phyloP scores from a whole-genome alignment of 2,888 invertebrate species.

The Pimpla rufipes region DNA sequence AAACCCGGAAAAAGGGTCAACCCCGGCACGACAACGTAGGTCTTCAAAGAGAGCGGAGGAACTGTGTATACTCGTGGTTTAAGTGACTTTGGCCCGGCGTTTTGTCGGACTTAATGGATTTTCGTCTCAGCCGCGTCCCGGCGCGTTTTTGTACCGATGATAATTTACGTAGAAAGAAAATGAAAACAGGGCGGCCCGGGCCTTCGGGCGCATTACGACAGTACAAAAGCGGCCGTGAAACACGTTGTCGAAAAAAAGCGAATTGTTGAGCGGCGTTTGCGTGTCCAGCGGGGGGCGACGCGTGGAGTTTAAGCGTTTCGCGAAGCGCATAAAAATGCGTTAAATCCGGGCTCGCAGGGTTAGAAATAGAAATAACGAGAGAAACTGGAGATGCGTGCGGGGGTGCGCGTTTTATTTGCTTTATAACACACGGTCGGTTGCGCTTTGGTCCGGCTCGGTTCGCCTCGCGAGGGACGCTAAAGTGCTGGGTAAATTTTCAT shows the following conservation, averaged over 20 bases:
- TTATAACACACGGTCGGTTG: conserved; percentile 1
- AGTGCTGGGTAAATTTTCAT: conserved; percentile 54
- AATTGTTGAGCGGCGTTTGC: too few species aligned
- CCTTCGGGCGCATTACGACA: too few species aligned
- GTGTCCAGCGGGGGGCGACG: background rate
- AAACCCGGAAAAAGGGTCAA: too few species aligned
- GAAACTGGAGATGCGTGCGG: background rate
- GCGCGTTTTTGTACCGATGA: background rate
- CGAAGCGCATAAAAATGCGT: conserved; percentile 22
- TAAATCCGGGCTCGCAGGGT: conserved; percentile 18
- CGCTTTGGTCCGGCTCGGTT: background rate
- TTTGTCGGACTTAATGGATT: background rate
- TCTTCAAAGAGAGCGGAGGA: too few species aligned
- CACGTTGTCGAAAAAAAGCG: too few species aligned
- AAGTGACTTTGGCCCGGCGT: too few species aligned
- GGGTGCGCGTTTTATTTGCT: background rate
- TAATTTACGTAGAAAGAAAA: too few species aligned
- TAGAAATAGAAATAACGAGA: background rate
- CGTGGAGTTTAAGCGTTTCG: background rate
- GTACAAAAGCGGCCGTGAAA: too few species aligned
- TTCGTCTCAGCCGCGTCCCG: background rate
- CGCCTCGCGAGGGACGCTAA: conserved; percentile 20
- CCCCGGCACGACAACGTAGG: too few species aligned
- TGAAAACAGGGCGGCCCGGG: too few species aligned
- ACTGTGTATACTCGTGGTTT: too few species aligned